Evolutionary conservation across 2,888 invertebrate genomes (phyloP).

Genomic region (Malachius bipustulatus): DNA sequence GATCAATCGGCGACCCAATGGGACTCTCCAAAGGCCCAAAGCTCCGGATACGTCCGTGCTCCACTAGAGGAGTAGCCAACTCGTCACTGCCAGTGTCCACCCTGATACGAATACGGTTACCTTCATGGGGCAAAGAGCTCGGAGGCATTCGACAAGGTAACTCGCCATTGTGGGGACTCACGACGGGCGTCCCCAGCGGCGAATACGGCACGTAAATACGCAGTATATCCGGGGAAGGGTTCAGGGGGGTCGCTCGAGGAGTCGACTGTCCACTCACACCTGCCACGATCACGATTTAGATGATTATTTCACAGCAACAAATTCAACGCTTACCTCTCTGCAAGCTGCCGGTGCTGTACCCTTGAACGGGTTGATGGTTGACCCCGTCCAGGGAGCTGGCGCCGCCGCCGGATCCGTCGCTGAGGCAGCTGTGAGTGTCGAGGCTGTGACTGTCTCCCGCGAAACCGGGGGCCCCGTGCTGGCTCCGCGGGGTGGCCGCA

Average conservation of each 20-base stretch:
- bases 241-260: conserved; percentile 54
- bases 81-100: conserved; percentile 60
- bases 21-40: conserved; percentile 34
- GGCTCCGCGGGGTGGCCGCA: conserved; percentile 57
- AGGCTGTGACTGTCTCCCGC: no score
- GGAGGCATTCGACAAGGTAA: conserved; percentile 35
- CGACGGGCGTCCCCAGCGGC: conserved; percentile 42
- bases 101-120: conserved; percentile 61
- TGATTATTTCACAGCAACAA: no score
- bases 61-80: conserved; percentile 50
- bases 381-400: conserved; percentile 38
- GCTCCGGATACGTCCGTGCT: conserved; percentile 42
- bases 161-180: conserved; percentile 43
- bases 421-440: conserved; percentile 65
- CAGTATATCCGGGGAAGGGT: conserved; percentile 59
- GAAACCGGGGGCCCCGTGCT: conserved; percentile 61
- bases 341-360: conserved; percentile 37
- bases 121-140: conserved; percentile 49
- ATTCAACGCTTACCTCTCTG: no score
- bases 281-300: no score
- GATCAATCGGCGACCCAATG: conserved; percentile 33
- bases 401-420: conserved; percentile 57
- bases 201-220: conserved; percentile 70
- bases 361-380: no score
- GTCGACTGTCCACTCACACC: conserved; percentile 47